A percentile compares a stretch with the other conserved stretches of the same genome.
Evolutionary conservation across 2,888 invertebrate genomes (phyloP).

Genomic region (Smittia sp.): DNA sequence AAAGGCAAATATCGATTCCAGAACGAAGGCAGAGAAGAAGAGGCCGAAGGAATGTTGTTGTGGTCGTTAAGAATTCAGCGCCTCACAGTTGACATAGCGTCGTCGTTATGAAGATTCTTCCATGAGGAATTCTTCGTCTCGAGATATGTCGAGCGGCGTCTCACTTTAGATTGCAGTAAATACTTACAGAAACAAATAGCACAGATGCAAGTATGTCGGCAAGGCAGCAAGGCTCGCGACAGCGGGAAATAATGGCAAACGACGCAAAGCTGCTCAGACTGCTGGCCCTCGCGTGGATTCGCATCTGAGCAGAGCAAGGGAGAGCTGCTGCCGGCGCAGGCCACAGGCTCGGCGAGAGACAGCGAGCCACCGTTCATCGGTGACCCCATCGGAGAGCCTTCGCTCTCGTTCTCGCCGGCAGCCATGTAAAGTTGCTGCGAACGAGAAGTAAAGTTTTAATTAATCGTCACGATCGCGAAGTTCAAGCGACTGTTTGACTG

Average conservation of each 20-base stretch:
- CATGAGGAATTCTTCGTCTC: not conserved
- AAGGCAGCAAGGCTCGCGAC: constrained; percentile 77
- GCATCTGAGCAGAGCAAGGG: constrained; percentile 45
- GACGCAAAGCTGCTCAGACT: constrained; percentile 69
- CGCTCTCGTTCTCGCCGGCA: constrained; percentile 57
- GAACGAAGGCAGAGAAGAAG: not conserved
- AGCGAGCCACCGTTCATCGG: constrained; percentile 52
- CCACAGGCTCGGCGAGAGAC: constrained; percentile 58
- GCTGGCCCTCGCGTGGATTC: constrained; percentile 53
- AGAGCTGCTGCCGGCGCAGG: constrained; percentile 50
- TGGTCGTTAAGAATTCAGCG: too few relatives aligned
- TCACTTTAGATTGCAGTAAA: too few relatives aligned
- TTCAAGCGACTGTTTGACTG: too few relatives aligned
- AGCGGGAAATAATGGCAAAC: constrained; percentile 78
- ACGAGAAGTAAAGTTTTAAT: not conserved
- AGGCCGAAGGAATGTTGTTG: too few relatives aligned
- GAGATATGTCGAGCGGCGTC: too few relatives aligned
- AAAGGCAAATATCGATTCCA: not conserved
- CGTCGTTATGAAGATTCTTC: too few relatives aligned
- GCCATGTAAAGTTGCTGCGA: constrained; percentile 74
- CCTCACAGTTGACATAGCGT: too few relatives aligned
- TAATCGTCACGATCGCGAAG: not conserved
- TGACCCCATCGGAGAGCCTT: constrained; percentile 51
- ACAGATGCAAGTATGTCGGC: constrained; percentile 83
- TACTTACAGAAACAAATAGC: constrained; percentile 68